These are phyloP conservation scores for Cataglyphis albicans DNA, from an alignment of 2,888 invertebrate species.

Conservation along the genomic window DNA sequence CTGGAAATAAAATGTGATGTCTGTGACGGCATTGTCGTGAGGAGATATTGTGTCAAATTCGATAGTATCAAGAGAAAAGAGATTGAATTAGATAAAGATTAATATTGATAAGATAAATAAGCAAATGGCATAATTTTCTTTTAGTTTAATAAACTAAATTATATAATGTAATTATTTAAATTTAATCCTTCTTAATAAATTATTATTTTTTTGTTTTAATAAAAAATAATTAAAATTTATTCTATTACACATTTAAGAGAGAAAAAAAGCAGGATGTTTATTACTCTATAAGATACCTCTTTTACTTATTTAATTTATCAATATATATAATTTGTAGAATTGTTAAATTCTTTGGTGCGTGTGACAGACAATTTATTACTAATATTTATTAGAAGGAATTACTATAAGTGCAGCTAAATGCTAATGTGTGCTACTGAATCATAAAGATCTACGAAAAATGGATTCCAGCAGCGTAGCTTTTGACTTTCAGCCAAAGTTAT, in stretches of 20 bases:
- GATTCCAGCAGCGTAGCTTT: not conserved
- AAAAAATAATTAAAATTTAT: slow-evolving; percentile 1
- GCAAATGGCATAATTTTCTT: not conserved
- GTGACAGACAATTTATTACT: not conserved
- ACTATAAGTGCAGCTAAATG: not conserved
- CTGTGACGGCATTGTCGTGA: not conserved
- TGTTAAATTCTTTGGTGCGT: not conserved
- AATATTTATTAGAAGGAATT: not conserved
- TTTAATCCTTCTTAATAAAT: not conserved
- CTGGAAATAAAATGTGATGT: slow-evolving; percentile 85
- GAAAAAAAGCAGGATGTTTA: not conserved
- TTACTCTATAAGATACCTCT: not conserved
- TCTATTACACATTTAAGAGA: not conserved
- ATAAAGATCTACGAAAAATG: not conserved
- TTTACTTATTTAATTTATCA: not conserved
- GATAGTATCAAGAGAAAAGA: not conserved
- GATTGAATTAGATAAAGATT: not conserved
- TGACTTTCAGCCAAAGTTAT: not conserved
- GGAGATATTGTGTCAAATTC: not conserved
- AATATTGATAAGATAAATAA: not conserved
- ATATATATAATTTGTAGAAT: not conserved
- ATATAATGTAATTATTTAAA: not conserved
- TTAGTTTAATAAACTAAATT: no score
- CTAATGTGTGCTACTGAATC: not conserved
- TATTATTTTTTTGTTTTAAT: not conserved